Conservation (phyloP, 1,140 invertebrate species). For the Bombus sylvicola region DNA sequence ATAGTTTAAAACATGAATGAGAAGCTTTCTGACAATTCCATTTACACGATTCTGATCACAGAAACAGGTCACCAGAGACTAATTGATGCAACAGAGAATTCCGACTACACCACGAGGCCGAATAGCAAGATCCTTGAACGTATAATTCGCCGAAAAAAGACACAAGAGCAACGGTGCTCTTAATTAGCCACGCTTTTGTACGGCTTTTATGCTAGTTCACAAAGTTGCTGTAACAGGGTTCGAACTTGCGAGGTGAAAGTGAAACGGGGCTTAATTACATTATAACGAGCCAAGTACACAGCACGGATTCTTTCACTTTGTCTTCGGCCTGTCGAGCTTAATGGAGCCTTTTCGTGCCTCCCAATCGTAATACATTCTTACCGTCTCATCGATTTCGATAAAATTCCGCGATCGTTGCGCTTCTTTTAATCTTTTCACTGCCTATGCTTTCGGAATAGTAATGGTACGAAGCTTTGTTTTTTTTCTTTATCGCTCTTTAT, state of each 20-base stretch:
- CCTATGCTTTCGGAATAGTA: not conserved
- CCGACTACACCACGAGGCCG: not conserved
- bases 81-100: conserved; percentile 11
- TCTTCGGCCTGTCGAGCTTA: conserved; percentile 29
- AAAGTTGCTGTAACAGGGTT: conserved; percentile 27
- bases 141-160: conserved; percentile 12
- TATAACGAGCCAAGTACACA: conserved; percentile 40
- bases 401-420: not conserved
- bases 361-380: not conserved
- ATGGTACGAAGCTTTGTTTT: not conserved
- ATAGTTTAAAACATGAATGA: not conserved
- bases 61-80: not conserved
- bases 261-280: conserved; percentile 52
- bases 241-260: conserved; percentile 51
- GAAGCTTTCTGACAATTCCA: not conserved
- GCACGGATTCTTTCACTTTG: conserved; percentile 49
- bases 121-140: conserved; percentile 1
- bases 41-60: not conserved
- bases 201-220: conserved; percentile 28
- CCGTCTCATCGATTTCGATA: not conserved
- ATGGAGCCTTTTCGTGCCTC: conserved; percentile 29
- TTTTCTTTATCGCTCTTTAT: not conserved
- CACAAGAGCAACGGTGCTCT: not conserved
- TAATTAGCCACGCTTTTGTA: conserved; percentile 33
- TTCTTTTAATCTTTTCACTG: not conserved